These are phyloP conservation scores for Drosophila cognata DNA, from an alignment of 2,888 invertebrate genomes.

Conservation along the genomic window DNA sequence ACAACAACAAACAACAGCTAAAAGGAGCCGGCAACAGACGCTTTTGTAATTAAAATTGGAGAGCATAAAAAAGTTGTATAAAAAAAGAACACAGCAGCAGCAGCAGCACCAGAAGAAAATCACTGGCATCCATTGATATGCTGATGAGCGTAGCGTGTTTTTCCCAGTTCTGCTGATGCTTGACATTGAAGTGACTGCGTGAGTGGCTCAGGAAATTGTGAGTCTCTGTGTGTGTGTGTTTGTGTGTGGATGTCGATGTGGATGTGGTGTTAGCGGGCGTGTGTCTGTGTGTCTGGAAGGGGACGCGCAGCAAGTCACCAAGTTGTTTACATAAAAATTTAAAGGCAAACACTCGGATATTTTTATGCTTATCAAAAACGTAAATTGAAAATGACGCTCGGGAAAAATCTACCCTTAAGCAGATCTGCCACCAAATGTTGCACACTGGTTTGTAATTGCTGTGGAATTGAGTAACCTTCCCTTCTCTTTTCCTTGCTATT, in stretches of 20 bases:
- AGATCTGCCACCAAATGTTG: slow-evolving; percentile 36
- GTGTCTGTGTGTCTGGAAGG: slow-evolving; percentile 4
- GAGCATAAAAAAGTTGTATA: slow-evolving; percentile 17
- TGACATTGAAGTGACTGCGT: slow-evolving; percentile 73
- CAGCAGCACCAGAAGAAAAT: slow-evolving; percentile 48
- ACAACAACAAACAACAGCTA: slow-evolving; percentile 48
- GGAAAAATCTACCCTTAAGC: slow-evolving; percentile 18
- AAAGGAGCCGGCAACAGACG: slow-evolving; percentile 51
- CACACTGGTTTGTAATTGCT: slow-evolving; percentile 43
- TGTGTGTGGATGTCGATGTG: slow-evolving; percentile 5
- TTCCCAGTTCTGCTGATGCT: slow-evolving; percentile 56
- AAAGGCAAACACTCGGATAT: slow-evolving; percentile 70
- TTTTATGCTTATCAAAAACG: slow-evolving; percentile 68
- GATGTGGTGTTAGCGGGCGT: slow-evolving; percentile 6
- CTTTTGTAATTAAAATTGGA: slow-evolving; percentile 69
- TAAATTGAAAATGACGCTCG: slow-evolving; percentile 55
- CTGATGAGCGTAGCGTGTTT: slow-evolving; percentile 65
- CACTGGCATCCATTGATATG: slow-evolving; percentile 73
- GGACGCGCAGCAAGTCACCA: slow-evolving; percentile 16
- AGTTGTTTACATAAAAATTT: slow-evolving; percentile 75
- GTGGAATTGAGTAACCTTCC: neutral
- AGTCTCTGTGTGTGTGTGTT: slow-evolving; percentile 4
- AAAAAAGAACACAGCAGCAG: slow-evolving; percentile 12
- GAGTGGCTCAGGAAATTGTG: slow-evolving; percentile 54
- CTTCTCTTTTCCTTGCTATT: neutral